These are phyloP conservation scores for Antigone vipio DNA, from an alignment of 2,113 vertebrate genomes.

Conservation along the genomic window DNA sequence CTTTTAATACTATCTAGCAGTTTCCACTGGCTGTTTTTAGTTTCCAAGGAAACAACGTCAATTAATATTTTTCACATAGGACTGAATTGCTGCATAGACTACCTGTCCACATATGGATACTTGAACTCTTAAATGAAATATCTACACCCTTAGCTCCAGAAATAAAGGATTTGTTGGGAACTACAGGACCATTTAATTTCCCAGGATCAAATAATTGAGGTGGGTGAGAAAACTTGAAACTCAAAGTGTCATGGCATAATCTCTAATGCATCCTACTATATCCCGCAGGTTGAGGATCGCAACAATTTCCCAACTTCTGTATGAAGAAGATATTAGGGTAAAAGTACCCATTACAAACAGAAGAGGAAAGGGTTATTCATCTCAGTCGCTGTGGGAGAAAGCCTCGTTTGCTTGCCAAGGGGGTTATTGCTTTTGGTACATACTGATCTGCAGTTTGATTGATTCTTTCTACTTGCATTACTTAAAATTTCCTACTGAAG, in stretches of 20 bases:
- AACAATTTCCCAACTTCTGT: neutral
- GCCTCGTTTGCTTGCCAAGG: neutral
- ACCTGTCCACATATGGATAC: neutral
- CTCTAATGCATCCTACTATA: neutral
- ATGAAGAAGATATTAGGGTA: neutral
- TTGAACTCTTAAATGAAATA: neutral
- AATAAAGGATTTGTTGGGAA: neutral
- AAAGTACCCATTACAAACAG: neutral
- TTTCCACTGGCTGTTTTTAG: neutral
- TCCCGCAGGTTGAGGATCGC: neutral
- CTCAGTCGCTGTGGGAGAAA: neutral
- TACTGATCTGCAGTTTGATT: neutral
- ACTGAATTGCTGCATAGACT: neutral
- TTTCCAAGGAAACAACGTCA: constrained; percentile 7
- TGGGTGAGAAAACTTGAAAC: neutral
- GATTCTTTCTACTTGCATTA: neutral
- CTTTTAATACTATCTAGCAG: neutral
- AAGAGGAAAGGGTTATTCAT: neutral
- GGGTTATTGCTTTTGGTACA: neutral
- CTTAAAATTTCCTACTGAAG: neutral
- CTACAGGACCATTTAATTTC: neutral
- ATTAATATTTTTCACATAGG: neutral
- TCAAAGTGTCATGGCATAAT: neutral
- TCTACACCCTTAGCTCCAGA: neutral
- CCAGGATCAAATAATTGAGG: neutral